Evolutionary conservation across 2,113 vertebrate species (phyloP).

Genomic region (Neodon shergylaensis): DNA sequence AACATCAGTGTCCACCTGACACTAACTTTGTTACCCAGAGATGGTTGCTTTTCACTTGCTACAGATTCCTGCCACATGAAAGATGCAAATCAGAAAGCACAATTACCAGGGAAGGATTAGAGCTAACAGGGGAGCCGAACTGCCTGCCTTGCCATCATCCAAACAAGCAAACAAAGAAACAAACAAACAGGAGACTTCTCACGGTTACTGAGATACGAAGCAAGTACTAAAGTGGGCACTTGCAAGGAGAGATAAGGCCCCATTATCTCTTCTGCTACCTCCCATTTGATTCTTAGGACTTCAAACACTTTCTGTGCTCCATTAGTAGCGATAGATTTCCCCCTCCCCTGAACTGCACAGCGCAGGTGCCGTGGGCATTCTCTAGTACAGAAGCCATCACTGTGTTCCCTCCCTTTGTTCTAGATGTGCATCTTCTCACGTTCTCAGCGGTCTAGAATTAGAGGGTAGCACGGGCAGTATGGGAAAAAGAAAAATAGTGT

Average conservation of each 20-base stretch:
- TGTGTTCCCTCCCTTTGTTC: background rate
- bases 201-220: background rate
- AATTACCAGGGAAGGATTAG: constrained; percentile 35
- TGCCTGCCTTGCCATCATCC: background rate
- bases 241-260: background rate
- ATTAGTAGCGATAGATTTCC: background rate
- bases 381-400: background rate
- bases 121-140: constrained; percentile 11
- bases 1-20: background rate
- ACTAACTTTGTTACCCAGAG: background rate
- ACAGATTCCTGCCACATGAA: constrained; percentile 16
- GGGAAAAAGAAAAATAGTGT: background rate
- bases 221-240: background rate
- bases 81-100: constrained; percentile 7
- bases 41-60: constrained; percentile 41
- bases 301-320: background rate
- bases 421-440: background rate
- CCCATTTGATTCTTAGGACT: background rate
- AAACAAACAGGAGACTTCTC: background rate
- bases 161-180: background rate
- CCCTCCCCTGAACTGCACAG: background rate
- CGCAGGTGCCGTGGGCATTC: background rate
- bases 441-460: background rate
- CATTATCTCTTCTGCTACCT: background rate
- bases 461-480: background rate